Base-by-base conservation (phyloP, 2,797 vertebrate species). In the Urosaurus nigricauda region DNA sequence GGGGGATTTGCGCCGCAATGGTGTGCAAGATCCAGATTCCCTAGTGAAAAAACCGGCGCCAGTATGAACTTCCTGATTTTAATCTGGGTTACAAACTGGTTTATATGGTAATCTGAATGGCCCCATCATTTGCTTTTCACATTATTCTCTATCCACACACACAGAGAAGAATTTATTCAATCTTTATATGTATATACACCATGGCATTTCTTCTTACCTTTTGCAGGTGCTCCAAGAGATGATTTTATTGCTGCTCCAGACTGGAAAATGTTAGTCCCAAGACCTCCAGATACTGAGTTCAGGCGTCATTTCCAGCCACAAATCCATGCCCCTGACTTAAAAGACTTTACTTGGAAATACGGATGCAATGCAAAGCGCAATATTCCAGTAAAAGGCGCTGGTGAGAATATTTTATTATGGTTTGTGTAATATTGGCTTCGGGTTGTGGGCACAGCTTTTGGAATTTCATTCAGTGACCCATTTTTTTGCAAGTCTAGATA, bases 221-320 rank as follows among this genome's bases (percentile, higher is more conserved):
- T 80, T 81, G 32, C 84, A 91, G 90, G 73, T 73, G 13, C 37
- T 53, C 35, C 21, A 82, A 77, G 32, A 88, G 88, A 93, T 83
- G 88, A 13, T 51, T 81, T 89, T 56, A 80, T 79, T 81, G 47
- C 65, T 74, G 83, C 93, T 92, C 43, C 88, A 58, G 92, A 94
- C 83, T 89, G 85, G 90, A 95, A 91, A 90, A 92, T 12, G 4
- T 88, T 89, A 40, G 84, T 94, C 58, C 91, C 92, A 0, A 89
- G 84, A 26, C 93, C 92, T 37, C 79, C 92, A 53, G 93, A 96
- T 78, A 97, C 97, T 7, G 97, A 98, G 91, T 97, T 96, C 94
- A 96, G 94, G 83, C 87, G 90, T 78, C 97, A 94, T 94, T 98
- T 96, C 85, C 88, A 90, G 87, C 87, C 95, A 78, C 97, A 97